Evolutionary conservation across 2,888 invertebrate genomes (phyloP).

Genomic region (Acrobasis consociella): DNA sequence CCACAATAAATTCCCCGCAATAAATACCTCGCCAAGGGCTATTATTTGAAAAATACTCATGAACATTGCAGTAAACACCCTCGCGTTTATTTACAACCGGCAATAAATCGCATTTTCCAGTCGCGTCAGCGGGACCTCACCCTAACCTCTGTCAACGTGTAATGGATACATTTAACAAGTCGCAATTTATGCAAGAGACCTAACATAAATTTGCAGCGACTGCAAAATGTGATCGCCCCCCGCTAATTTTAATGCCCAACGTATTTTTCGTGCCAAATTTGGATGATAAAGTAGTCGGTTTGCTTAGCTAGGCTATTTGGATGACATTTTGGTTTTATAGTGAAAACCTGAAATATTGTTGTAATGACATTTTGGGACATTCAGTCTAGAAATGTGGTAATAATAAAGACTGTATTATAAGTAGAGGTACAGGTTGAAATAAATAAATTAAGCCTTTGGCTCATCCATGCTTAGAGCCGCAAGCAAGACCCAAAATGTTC

Average conservation of each 20-base stretch:
- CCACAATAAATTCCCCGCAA: too few species aligned
- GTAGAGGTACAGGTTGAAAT: too few species aligned
- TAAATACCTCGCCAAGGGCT: too few species aligned
- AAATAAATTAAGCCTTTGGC: too few species aligned
- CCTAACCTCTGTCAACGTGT: constrained; percentile 58
- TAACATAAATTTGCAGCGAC: constrained; percentile 54
- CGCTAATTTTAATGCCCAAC: constrained; percentile 19
- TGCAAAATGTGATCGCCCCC: constrained; percentile 9
- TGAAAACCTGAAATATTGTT: too few species aligned
- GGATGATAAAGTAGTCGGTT: not conserved
- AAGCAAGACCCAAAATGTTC: too few species aligned
- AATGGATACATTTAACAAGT: constrained; percentile 75
- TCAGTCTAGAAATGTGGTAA: too few species aligned
- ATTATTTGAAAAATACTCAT: too few species aligned
- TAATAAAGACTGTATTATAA: too few species aligned
- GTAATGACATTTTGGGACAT: too few species aligned
- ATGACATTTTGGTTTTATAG: too few species aligned
- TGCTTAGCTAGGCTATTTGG: not conserved
- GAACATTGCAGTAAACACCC: constrained; percentile 1
- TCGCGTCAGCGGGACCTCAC: constrained; percentile 34
- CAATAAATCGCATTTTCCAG: constrained; percentile 17
- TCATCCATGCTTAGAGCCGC: too few species aligned
- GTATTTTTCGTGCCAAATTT: constrained; percentile 22
- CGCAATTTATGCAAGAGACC: constrained; percentile 69
- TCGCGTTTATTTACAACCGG: constrained; percentile 11